Evolutionary conservation across 2,797 vertebrate species (phyloP).

Genomic region (Malurus splendens): DNA sequence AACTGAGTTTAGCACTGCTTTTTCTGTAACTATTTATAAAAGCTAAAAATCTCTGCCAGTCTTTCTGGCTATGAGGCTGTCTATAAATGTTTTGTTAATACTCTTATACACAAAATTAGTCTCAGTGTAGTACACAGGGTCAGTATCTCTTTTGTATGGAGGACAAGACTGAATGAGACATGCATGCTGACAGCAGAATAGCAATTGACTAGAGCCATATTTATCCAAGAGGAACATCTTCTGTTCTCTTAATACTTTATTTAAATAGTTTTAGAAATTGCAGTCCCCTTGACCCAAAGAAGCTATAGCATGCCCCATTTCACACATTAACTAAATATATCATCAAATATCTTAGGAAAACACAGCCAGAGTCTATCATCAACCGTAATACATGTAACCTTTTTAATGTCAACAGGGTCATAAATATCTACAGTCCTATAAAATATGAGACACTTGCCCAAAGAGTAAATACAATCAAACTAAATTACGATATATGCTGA

Average conservation of each 20-base stretch:
- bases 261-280: constrained; percentile 7
- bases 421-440: neutral
- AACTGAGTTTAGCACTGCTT: neutral
- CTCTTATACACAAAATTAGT: neutral
- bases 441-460: neutral
- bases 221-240: neutral
- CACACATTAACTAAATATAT: neutral
- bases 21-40: neutral
- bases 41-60: neutral
- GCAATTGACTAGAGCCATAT: neutral
- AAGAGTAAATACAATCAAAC: neutral
- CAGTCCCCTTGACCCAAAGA: neutral
- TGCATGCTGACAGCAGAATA: neutral
- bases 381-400: neutral
- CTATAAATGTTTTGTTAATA: neutral
- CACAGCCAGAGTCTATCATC: neutral
- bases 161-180: neutral
- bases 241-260: neutral
- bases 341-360: neutral
- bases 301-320: neutral
- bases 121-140: neutral
- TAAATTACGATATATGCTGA: neutral
- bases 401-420: neutral
- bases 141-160: neutral
- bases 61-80: neutral